Conservation (phyloP, 2,797 vertebrate species). For the Lophotriccus pileatus region DNA sequence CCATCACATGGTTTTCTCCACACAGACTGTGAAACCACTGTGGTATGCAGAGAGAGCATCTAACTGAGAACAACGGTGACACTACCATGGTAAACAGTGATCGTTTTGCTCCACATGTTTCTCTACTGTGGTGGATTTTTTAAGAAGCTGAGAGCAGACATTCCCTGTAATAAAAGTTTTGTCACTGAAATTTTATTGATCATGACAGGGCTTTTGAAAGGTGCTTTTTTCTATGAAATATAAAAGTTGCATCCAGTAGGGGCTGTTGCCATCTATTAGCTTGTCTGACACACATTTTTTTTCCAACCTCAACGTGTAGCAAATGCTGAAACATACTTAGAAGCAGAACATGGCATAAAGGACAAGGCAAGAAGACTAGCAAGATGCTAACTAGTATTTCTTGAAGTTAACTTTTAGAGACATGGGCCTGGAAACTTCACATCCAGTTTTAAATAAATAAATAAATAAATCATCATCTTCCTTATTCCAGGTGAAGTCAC, state of each 20-base stretch:
- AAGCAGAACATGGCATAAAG: neutral
- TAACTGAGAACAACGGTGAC: neutral
- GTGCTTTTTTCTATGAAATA: neutral
- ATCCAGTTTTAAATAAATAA: neutral
- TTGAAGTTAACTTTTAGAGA: neutral
- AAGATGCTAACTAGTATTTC: neutral
- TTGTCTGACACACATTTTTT: neutral
- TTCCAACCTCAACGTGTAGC: fast-evolving
- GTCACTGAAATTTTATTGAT: neutral
- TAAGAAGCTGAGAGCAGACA: neutral
- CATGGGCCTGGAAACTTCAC: neutral
- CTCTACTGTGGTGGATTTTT: neutral
- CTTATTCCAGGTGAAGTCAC: neutral
- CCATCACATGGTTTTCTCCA: neutral
- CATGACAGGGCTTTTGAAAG: neutral
- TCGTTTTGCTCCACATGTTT: neutral
- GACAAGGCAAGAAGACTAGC: neutral
- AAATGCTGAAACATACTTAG: neutral
- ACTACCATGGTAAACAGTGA: neutral
- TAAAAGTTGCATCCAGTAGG: neutral
- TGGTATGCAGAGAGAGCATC: neutral
- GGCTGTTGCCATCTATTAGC: neutral
- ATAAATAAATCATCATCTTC: neutral
- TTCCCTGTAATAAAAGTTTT: neutral
- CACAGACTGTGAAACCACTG: neutral